Evolutionary conservation across 2,797 vertebrate species (phyloP).

Genomic region (Percopsis omiscomaycus): DNA sequence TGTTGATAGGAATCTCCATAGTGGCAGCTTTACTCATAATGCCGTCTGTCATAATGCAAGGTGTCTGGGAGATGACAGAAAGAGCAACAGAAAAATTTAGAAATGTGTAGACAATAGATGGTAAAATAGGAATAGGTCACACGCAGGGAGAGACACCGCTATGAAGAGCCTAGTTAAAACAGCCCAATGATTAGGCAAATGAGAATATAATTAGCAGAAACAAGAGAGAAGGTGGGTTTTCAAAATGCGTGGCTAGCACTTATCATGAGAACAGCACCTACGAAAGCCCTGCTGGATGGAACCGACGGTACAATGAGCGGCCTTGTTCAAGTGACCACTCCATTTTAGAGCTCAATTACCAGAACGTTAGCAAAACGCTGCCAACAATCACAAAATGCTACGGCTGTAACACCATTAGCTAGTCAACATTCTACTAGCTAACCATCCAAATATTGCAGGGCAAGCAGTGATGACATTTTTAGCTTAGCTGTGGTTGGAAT

Average conservation of each 20-base stretch:
- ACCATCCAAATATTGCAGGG: neutral
- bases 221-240: slow-evolving; percentile 45
- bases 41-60: slow-evolving; percentile 87
- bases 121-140: slow-evolving; percentile 11
- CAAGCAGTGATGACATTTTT: slow-evolving; percentile 14
- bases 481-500: neutral
- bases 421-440: neutral
- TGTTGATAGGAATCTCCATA: slow-evolving; percentile 89
- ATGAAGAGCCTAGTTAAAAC: slow-evolving; percentile 45
- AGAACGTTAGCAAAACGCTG: slow-evolving; percentile 9
- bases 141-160: slow-evolving; percentile 1
- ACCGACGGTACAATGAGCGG: slow-evolving; percentile 38
- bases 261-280: slow-evolving; percentile 41
- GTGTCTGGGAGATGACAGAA: slow-evolving; percentile 39
- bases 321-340: slow-evolving; percentile 53
- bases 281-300: slow-evolving; percentile 19
- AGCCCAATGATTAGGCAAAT: slow-evolving; percentile 44
- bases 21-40: slow-evolving; percentile 88
- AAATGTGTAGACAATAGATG: slow-evolving; percentile 3
- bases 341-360: slow-evolving; percentile 25
- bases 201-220: slow-evolving; percentile 43
- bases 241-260: slow-evolving; percentile 57
- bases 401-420: slow-evolving; percentile 7
- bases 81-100: neutral
- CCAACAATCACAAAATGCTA: slow-evolving; percentile 11